phyloP scores from a whole-genome alignment of 2,888 invertebrate genomes.

The Dimorphilus gyrociliatus region DNA sequence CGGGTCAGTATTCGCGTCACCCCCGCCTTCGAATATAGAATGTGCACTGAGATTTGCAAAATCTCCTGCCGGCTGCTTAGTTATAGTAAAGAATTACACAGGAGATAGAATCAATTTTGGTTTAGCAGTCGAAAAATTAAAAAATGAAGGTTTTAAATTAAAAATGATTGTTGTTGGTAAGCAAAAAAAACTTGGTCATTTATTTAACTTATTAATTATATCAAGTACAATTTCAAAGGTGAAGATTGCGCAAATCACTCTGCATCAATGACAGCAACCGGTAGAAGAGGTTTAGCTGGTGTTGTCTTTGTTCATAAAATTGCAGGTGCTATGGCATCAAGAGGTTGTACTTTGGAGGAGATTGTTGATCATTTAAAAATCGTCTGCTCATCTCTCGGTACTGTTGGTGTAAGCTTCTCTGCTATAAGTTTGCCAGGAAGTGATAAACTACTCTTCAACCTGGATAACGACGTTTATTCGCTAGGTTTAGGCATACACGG shows the following conservation, averaged over 20 bases:
- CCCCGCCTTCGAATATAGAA: slow-evolving; percentile 51
- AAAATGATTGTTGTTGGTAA: slow-evolving; percentile 50
- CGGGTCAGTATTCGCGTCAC: slow-evolving; percentile 60
- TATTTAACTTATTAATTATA: slow-evolving; percentile 40
- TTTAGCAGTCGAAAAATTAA: slow-evolving; percentile 26
- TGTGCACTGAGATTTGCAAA: slow-evolving; percentile 49
- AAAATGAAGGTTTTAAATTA: slow-evolving; percentile 42
- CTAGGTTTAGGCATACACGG: neutral
- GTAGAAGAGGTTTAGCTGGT: slow-evolving; percentile 48
- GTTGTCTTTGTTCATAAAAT: slow-evolving; percentile 42
- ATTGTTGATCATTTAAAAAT: no score
- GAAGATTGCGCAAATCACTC: slow-evolving; percentile 45
- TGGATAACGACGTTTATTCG: slow-evolving; percentile 34
- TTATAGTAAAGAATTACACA: slow-evolving; percentile 34
- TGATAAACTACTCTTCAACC: slow-evolving; percentile 53
- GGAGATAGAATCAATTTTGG: slow-evolving; percentile 35
- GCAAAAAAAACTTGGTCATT: slow-evolving; percentile 52
- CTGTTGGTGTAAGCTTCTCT: slow-evolving; percentile 52
- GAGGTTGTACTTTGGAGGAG: slow-evolving; percentile 44
- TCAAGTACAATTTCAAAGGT: no score
- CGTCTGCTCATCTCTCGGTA: no score
- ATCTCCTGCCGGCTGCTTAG: slow-evolving; percentile 22
- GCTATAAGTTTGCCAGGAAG: slow-evolving; percentile 52
- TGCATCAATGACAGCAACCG: slow-evolving; percentile 41
- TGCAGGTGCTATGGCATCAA: slow-evolving; percentile 56